Evolutionary conservation across 2,888 invertebrate genomes (phyloP).

Genomic region (Torymus tubicola): DNA sequence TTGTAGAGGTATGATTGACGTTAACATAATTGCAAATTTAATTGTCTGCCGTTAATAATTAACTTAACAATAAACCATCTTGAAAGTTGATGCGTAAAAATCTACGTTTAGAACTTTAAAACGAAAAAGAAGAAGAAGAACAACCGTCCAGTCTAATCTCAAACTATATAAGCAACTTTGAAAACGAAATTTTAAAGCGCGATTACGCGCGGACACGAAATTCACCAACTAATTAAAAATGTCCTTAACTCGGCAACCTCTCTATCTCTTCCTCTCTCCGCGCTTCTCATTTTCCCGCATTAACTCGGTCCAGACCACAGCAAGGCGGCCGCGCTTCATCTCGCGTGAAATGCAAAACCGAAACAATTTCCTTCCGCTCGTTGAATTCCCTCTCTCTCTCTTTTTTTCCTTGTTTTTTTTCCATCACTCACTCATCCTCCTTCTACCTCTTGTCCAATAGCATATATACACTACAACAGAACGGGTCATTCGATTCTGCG

Average conservation of each 20-base stretch:
- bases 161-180: background rate
- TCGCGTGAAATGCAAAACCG: slow-evolving; percentile 45
- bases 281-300: slow-evolving; percentile 46
- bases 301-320: slow-evolving; percentile 33
- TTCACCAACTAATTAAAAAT: slow-evolving; percentile 58
- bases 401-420: slow-evolving; percentile 30
- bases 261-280: background rate
- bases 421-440: background rate
- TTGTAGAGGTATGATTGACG: no score
- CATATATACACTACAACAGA: slow-evolving; percentile 8
- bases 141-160: background rate
- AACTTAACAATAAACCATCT: background rate
- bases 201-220: slow-evolving; percentile 27
- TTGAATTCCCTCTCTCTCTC: slow-evolving; percentile 31
- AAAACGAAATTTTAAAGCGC: slow-evolving; percentile 11
- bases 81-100: slow-evolving; percentile 10
- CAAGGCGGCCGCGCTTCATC: slow-evolving; percentile 16
- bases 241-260: slow-evolving; percentile 28
- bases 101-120: slow-evolving; percentile 8
- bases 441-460: background rate
- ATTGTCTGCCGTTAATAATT: slow-evolving; percentile 15
- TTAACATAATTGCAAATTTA: background rate
- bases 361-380: slow-evolving; percentile 45
- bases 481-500: slow-evolving; percentile 6
- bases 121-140: background rate